Base-by-base conservation (phyloP, 2,797 vertebrate species). In the Crax fasciolata region DNA sequence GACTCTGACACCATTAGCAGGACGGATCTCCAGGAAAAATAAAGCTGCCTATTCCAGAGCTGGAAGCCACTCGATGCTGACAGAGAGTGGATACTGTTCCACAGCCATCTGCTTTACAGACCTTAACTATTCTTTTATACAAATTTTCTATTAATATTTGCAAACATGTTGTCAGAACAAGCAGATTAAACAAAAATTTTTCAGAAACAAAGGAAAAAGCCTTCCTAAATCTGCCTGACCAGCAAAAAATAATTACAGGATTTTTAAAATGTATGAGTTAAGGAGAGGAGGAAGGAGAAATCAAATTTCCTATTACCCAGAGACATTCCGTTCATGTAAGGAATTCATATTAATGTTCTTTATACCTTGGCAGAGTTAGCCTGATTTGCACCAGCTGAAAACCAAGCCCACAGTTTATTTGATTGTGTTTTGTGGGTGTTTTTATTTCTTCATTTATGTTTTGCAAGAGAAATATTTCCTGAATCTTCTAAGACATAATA, bases 361-460 rank as follows among this genome's bases (percentile, higher is more conserved):
- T 49, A 27, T 12, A 1, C 25, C 70, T 62, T 81, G 30, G 7
- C 52, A 13, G 68, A 32, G 6, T 38, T 27, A 30, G 10, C 27
- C 23, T 89, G 23, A 77, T 58, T 85, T 58, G 16, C n/a, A 20
- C 10, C 7, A 21, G 13, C 18, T 75, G 48, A 92, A 44, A 62
- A 51, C 4, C 10, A 62, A 23, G 35, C 3, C 10, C 21, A 54
- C 2, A 18, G 2, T 15, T 81, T 58, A 2, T 32, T 76, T 61
- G 8, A 27, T 18, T 54, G 52, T 54, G 52, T 54, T 4, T 35
- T 39, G 19, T 1, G 0, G 0, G 11, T 49, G 16, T 54, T 54
- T 54, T 54, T 10, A 9, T 28, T 49, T 15, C 41, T 15, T 54
- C 30, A 21, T 63, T 73, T 85, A 44, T 1, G 11, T 48, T 52